These are phyloP conservation scores for Strongylocentrotus purpuratus DNA, from an alignment of 35 echinoderm and acorn worm genomes.

Conservation along the genomic window DNA sequence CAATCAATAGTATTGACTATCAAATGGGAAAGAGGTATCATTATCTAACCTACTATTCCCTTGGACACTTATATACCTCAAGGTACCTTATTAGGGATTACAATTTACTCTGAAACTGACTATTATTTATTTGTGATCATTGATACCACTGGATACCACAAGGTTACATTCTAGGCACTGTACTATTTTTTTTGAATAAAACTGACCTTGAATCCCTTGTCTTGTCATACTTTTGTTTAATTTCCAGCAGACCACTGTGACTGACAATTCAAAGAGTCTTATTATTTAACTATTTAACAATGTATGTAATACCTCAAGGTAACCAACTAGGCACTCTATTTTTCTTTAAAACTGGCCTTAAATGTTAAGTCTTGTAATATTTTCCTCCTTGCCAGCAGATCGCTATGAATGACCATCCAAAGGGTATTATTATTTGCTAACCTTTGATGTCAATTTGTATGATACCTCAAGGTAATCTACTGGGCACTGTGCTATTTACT, in stretches of 20 bases:
- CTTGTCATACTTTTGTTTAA: conserved; percentile 96
- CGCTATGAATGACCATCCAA: conserved; percentile 73
- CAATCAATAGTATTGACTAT: conserved; percentile 81
- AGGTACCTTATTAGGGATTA: background rate
- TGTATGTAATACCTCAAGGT: background rate
- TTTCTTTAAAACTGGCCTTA: conserved; percentile 67
- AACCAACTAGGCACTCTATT: background rate
- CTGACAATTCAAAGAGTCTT: conserved; percentile 52
- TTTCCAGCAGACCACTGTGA: conserved; percentile 84
- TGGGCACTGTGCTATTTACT: background rate
- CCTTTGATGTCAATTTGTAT: background rate
- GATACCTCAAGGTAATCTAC: background rate
- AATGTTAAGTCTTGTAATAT: conserved; percentile 91
- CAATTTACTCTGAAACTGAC: conserved; percentile 52
- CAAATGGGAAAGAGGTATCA: background rate
- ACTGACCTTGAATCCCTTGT: conserved; percentile 64
- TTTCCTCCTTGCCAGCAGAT: conserved; percentile 94
- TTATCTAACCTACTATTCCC: background rate
- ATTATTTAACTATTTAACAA: no score
- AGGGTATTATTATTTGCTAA: background rate
- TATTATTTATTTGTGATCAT: conserved; percentile 48
- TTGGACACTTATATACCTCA: background rate
- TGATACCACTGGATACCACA: conserved; percentile 82
- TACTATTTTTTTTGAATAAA: background rate
- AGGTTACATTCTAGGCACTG: no score